These are phyloP conservation scores for Drosophila tani DNA, from an alignment of 1,140 invertebrate species.

Conservation along the genomic window DNA sequence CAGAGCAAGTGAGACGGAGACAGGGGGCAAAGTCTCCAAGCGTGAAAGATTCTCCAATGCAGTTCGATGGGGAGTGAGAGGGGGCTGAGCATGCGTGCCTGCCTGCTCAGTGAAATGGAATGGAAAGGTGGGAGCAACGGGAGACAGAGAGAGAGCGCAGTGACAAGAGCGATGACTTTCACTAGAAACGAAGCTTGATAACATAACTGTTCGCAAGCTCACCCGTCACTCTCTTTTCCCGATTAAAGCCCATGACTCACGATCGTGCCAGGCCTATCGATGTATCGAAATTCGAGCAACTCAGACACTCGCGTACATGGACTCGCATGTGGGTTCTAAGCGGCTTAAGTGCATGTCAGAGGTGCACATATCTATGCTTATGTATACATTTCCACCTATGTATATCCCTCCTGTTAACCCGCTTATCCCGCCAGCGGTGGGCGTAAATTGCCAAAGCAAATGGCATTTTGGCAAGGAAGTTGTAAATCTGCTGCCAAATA, in stretches of 20 bases:
- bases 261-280: slow-evolving; percentile 13
- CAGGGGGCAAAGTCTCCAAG: slow-evolving; percentile 24
- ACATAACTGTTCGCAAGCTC: slow-evolving; percentile 46
- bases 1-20: slow-evolving; percentile 12
- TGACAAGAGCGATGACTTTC: slow-evolving; percentile 72
- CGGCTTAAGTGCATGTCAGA: slow-evolving; percentile 66
- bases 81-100: slow-evolving; percentile 64
- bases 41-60: slow-evolving; percentile 71
- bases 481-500: slow-evolving; percentile 81
- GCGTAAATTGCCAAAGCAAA: slow-evolving; percentile 78
- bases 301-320: neutral
- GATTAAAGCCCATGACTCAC: slow-evolving; percentile 25
- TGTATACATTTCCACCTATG: neutral
- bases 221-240: slow-evolving; percentile 19
- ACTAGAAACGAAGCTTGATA: slow-evolving; percentile 68
- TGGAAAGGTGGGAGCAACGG: slow-evolving; percentile 45
- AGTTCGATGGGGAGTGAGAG: slow-evolving; percentile 24
- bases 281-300: neutral
- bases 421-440: slow-evolving; percentile 52
- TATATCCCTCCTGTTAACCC: slow-evolving; percentile 30
- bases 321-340: slow-evolving; percentile 58
- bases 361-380: slow-evolving; percentile 5
- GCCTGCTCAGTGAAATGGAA: slow-evolving; percentile 74
- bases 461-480: slow-evolving; percentile 78
- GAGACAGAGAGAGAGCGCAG: slow-evolving; percentile 22